These are phyloP conservation scores for Maccullochella peelii DNA, from an alignment of 2,113 vertebrate species.

Conservation along the genomic window DNA sequence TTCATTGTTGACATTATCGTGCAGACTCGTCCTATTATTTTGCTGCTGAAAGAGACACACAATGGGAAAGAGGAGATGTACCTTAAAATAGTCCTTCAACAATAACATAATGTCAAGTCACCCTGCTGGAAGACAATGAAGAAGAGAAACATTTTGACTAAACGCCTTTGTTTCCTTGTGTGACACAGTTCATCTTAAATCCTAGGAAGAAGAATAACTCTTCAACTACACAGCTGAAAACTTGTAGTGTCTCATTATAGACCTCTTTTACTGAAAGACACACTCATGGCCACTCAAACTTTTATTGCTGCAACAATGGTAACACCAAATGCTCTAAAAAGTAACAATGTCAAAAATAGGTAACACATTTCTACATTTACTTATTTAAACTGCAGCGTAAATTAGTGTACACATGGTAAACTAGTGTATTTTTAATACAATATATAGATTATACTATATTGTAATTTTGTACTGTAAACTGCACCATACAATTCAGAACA, in stretches of 20 bases:
- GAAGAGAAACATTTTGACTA: slow-evolving; percentile 20
- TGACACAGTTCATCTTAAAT: neutral
- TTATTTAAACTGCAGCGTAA: neutral
- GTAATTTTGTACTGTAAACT: no score
- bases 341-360: neutral
- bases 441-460: neutral
- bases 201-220: neutral
- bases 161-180: slow-evolving; percentile 22
- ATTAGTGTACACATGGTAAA: neutral
- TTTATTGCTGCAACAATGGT: neutral
- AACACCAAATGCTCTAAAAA: neutral
- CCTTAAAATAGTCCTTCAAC: neutral
- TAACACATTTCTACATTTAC: neutral
- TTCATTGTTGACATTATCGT: slow-evolving; percentile 1
- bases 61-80: neutral
- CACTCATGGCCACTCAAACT: neutral
- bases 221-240: neutral
- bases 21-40: neutral
- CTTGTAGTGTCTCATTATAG: no score
- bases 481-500: neutral
- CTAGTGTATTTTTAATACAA: neutral
- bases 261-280: neutral
- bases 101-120: neutral
- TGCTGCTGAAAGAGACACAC: neutral
- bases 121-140: slow-evolving; percentile 13